Evolutionary conservation across 2,888 invertebrate species (phyloP).

Genomic region (Arctia plantaginis): DNA sequence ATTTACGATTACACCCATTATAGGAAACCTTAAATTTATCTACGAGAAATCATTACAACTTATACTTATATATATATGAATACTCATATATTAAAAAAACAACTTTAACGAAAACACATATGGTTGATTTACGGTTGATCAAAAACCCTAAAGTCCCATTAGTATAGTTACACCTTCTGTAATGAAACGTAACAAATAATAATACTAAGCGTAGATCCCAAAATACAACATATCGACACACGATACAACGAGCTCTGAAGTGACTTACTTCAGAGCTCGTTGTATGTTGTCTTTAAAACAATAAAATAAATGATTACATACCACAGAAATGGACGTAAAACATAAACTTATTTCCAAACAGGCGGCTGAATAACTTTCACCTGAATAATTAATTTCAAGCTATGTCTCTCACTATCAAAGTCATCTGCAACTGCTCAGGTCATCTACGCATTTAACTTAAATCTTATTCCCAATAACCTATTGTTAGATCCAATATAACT

Average conservation of each 20-base stretch:
- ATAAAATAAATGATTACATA: not conserved
- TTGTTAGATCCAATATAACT: slow-evolving; percentile 72
- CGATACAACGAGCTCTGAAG: too few species aligned
- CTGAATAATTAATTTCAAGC: slow-evolving; percentile 64
- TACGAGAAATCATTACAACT: too few species aligned
- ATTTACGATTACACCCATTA: too few species aligned
- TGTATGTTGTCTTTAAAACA: not conserved
- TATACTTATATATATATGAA: too few species aligned
- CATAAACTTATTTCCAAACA: slow-evolving; percentile 39
- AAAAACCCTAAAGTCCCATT: too few species aligned
- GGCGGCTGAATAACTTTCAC: slow-evolving; percentile 45
- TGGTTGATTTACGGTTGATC: too few species aligned
- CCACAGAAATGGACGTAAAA: not conserved
- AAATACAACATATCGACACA: too few species aligned
- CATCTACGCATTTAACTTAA: slow-evolving; percentile 75
- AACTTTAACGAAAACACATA: too few species aligned
- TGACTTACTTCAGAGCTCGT: not conserved
- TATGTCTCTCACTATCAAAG: slow-evolving; percentile 69
- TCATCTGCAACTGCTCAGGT: slow-evolving; percentile 72
- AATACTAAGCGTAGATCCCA: not conserved
- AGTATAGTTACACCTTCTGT: not conserved
- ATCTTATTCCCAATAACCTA: slow-evolving; percentile 74
- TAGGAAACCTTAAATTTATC: too few species aligned
- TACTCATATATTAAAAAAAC: too few species aligned
- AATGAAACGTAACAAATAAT: not conserved